Evolutionary conservation across 2,113 vertebrate genomes (phyloP), one percentile per base, ranked within the genome.

Genomic region (Plectropomus leopardus): DNA sequence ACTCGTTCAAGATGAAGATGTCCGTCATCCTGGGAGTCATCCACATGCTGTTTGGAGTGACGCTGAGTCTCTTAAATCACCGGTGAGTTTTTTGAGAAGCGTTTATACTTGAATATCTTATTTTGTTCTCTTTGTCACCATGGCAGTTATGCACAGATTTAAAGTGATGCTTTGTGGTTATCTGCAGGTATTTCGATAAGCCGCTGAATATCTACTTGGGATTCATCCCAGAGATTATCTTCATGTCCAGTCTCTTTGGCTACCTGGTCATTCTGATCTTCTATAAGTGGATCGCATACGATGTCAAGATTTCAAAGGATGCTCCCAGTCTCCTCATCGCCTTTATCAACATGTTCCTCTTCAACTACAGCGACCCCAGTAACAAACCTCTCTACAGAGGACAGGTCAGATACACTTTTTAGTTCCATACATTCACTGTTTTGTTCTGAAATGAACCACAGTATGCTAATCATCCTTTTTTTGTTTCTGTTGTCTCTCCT

Each of bases 1-100:
- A 99, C 90, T 99, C 98, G 1, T 99, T 98, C 75, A 99, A 99
- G 88, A 99, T 99, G 98, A 99, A 99, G 92, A 99, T 99, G 97
- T 99, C 98, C 1, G 93, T 99, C 28, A 94, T 98, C 82, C 94
- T 99, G 53, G 98, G 98, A 30, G 96, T 99, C 77, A 93, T 96
- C 89, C 98, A 99, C 83, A 99, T 99, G 98, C 70, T 97, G 32
- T 99, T 99, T 78, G 98, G 98, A 45, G 95, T 99, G n/a, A 86
- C 90, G 0, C 88, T 99, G 88, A 98, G 98, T 78, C 96, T 99
- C 23, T 96, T 99, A 88, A 99, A 99, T 91, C 97, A 99, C 51
- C 91, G 95, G 98, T 99, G 82, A 95, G 97, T 69, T 66, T 71
- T 54, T 14, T 21, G 28, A 36, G 3, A n/a, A 28, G 10, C 21